These are phyloP conservation scores for Yponomeuta plumbellus DNA, from an alignment of 2,888 invertebrate species.

Conservation along the genomic window DNA sequence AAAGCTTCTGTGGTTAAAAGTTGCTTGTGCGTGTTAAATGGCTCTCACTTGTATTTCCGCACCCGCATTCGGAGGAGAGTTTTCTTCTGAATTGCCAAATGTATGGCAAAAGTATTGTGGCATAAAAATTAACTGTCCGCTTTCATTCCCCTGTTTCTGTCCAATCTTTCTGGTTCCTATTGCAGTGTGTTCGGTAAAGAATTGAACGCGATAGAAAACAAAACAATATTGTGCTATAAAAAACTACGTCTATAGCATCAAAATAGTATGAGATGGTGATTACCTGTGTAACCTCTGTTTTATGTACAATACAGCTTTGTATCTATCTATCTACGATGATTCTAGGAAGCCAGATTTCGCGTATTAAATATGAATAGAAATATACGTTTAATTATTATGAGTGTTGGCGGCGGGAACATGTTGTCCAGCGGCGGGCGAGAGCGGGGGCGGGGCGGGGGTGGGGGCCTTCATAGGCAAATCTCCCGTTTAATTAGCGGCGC, in stretches of 20 bases:
- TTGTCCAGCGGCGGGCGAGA: neutral
- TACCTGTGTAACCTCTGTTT: no score
- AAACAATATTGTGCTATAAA: no score
- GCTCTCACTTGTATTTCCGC: no score
- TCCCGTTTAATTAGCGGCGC: constrained; percentile 55
- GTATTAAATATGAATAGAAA: no score
- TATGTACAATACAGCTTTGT: no score
- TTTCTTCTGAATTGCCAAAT: constrained; percentile 27
- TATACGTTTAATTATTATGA: neutral
- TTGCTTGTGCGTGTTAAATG: no score
- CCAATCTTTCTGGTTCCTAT: neutral
- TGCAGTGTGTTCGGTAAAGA: constrained; percentile 2
- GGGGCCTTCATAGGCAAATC: constrained; percentile 20
- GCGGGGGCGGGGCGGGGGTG: neutral
- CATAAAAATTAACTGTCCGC: constrained; percentile 19
- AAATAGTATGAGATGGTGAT: no score
- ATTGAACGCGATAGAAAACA: constrained; percentile 3
- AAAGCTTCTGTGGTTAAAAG: no score
- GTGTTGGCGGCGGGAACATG: neutral
- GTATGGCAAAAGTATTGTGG: constrained; percentile 23
- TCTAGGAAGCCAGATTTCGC: no score
- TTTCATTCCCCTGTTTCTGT: no score
- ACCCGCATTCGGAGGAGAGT: constrained; percentile 10
- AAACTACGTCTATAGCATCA: no score
- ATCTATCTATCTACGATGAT: no score